Conservation (phyloP, 1,140 invertebrate species). For the Bombus terrestris region DNA sequence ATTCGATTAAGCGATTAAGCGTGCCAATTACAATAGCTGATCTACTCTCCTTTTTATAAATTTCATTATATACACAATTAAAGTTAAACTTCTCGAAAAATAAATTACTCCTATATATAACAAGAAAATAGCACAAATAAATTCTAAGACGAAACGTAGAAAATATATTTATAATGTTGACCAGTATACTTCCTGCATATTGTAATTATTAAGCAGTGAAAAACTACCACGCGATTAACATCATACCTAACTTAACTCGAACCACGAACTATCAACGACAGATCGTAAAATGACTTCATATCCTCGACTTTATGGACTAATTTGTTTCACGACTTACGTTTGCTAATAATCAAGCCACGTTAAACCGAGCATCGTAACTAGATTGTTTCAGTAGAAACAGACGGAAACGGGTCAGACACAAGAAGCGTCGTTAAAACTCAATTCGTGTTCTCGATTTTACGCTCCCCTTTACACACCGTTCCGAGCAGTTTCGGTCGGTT, state of each 20-base stretch:
- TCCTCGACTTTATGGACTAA: conserved; percentile 9
- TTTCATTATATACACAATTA: not conserved
- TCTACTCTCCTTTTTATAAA: not conserved
- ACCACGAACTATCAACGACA: not conserved
- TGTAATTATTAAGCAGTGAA: not conserved
- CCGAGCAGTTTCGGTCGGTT: not conserved
- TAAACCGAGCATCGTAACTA: not conserved
- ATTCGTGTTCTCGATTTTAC: not conserved
- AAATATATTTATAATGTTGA: not conserved
- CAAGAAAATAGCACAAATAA: no score
- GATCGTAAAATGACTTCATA: conserved; percentile 15
- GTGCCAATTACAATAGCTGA: no score
- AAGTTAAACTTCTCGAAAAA: not conserved
- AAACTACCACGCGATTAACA: no score
- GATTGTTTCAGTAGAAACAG: conserved; percentile 5
- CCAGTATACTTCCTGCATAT: not conserved
- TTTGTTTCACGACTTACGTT: conserved; percentile 14
- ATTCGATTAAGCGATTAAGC: not conserved
- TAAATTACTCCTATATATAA: not conserved
- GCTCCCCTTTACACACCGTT: no score
- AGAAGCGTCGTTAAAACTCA: conserved; percentile 12
- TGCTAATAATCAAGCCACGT: not conserved
- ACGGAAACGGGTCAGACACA: conserved; percentile 6
- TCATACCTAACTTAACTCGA: no score
- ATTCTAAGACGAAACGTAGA: not conserved